Base-by-base conservation (phyloP, 2,888 invertebrate species). In the Bellardia bayeri region DNA sequence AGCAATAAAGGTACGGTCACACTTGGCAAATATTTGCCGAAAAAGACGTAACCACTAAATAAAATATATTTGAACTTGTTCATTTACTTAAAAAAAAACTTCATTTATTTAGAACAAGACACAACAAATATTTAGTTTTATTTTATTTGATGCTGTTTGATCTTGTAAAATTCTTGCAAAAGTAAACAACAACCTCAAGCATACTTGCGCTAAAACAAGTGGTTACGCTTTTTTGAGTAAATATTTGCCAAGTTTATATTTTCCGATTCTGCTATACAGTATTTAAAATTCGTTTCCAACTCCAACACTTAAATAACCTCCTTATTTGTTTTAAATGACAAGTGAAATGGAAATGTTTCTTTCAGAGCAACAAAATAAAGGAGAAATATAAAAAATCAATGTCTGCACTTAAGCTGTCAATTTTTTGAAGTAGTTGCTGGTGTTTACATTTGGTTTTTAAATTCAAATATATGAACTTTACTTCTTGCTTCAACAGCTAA, bases 371-470 rank as follows among this genome's bases (percentile, higher is more conserved):
- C 51, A 33, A 74, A 23, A 75, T 7, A 13, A 76, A 16, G n/a
- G 11, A 64, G 49, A 42, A 63, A 40, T n/a, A 40, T 16, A 61
- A 76, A 75, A 79, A 81, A 85, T 85, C 85, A 81, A 79, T 78
- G 85, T 87, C 87, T 87, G 82, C 82, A 85, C 85, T 87, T 87
- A 85, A 87, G 78, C 78, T 79, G 87, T 85, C 87, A 87, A 85
- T 87, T 75, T 66, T 83, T 82, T 75, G 23, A 68, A 75, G 58
- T 75, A 82, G 56, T 75, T 66, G 33, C 66, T 49, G 45, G 23
- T 75, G 40, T 75, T 82, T 75, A 68, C 74, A 61, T 82, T 82
- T 68, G 49, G 74, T 58, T 82, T 82, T 58, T 3, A 68, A 68
- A 74, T 51, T 82, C 49, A 82, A 74, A 82, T 66, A 63, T n/a